Evolutionary conservation across 2,888 invertebrate genomes (phyloP).

Genomic region (Calliopum simillimum): DNA sequence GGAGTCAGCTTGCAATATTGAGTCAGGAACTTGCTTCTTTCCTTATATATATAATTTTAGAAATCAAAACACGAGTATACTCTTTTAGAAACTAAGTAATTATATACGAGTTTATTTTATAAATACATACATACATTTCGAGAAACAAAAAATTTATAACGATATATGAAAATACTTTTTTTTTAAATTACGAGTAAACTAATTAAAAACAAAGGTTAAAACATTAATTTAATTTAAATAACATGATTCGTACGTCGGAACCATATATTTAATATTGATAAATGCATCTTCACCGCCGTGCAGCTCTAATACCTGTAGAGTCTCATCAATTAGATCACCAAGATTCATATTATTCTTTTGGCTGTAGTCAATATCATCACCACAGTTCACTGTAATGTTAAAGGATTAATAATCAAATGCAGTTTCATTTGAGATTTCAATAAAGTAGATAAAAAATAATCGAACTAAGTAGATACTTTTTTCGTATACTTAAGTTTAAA

Average conservation of each 20-base stretch:
- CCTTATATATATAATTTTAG: no score
- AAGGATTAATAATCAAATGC: not conserved
- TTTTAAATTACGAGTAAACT: not conserved
- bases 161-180: not conserved
- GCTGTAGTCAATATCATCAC: slow-evolving; percentile 90
- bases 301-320: slow-evolving; percentile 88
- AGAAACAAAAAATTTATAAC: no score
- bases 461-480: not conserved
- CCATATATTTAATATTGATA: slow-evolving; percentile 98
- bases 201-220: no score
- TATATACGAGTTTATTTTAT: no score
- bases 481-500: no score
- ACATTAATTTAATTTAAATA: slow-evolving; percentile 76
- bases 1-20: no score
- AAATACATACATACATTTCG: no score
- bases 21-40: no score
- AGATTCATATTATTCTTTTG: slow-evolving; percentile 88
- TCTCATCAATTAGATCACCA: slow-evolving; percentile 92
- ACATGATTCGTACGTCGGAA: slow-evolving; percentile 97
- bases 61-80: no score
- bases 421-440: not conserved
- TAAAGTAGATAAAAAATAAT: not conserved
- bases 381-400: slow-evolving; percentile 78
- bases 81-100: no score
- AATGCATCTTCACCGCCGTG: slow-evolving; percentile 97